Base-by-base conservation (phyloP, 2,113 vertebrate genomes). In the Seriola aureovittata region DNA sequence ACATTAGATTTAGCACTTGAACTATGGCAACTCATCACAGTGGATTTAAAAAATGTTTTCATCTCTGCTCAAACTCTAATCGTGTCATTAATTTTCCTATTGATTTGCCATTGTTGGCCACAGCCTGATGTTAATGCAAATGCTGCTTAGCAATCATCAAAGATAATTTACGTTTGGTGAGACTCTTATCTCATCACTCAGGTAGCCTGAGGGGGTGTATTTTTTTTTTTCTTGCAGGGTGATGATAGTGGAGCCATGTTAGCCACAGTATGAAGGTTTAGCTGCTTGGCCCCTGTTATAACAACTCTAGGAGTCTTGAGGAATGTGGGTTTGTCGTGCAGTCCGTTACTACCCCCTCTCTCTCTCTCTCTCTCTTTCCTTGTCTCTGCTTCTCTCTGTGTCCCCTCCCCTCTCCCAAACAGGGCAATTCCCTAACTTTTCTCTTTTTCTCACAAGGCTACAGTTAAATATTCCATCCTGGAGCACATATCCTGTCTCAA, bases 361-460 rank as follows among this genome's bases (percentile, higher is more conserved):
- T 80, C 81, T 58, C 93, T 85, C 85, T 64, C 91, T 90, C 93
- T 87, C 84, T 80, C 81, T 58, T 92, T 85, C 85, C 62, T 91
- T 59, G 46, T 76, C 94, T 89, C 93, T 84, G 94, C 89, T 86
- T 84, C 94, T 80, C 89, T 73, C 63, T 78, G 59, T 94, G 87
- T 92, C 93, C 93, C 95, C 96, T 94, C 96, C 96, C 96, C 95
- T 96, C 94, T 94, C 72, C 92, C 95, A 87, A 93, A 92, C 93
- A 86, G 95, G 94, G 88, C 91, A 94, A 94, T 96, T 95, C 96
- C 93, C 90, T 85, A 94, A 96, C 94, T 96, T 95, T 96, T 94
- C 93, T 91, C 82, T 71, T 91, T 95, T 95, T 91, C 94, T 95
- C 94, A 91, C 95, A 92, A 88, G 94, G 93, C 93, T 87, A 92